Percentiles rank a stretch among this genome's conserved stretches.
phyloP scores from a whole-genome alignment of 2,113 vertebrate species.

The Nycticebus coucang region DNA sequence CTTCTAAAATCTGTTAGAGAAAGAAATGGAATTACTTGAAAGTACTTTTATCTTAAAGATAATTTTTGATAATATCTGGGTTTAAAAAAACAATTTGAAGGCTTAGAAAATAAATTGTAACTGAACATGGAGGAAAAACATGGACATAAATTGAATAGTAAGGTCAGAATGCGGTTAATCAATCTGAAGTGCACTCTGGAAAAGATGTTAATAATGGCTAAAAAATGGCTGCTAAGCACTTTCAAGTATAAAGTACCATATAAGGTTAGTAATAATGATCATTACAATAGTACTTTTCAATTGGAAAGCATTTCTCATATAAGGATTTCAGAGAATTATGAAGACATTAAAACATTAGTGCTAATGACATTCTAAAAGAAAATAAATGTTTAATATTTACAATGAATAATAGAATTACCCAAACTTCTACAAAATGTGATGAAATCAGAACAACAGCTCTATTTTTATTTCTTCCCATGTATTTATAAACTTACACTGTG shows the following conservation, averaged over 20 bases:
- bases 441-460: not conserved
- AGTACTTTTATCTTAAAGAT: constrained; percentile 33
- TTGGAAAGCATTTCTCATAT: not conserved
- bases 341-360: not conserved
- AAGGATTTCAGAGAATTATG: not conserved
- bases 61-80: constrained; percentile 57
- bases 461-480: not conserved
- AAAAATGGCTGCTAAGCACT: constrained; percentile 38
- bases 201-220: constrained; percentile 44
- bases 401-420: not conserved
- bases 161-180: constrained; percentile 44
- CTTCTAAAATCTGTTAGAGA: constrained; percentile 30
- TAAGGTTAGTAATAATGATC: constrained; percentile 13
- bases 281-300: not conserved
- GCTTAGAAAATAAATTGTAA: constrained; percentile 40
- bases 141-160: constrained; percentile 34
- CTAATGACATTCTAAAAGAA: not conserved
- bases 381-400: not conserved
- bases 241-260: not conserved
- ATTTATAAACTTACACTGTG: not conserved
- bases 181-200: constrained; percentile 7
- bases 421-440: not conserved
- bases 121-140: not conserved
- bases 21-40: constrained; percentile 44
- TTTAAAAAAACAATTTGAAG: constrained; percentile 44